Conservation (phyloP, 2,113 vertebrate species). For the Hyla sarda region DNA sequence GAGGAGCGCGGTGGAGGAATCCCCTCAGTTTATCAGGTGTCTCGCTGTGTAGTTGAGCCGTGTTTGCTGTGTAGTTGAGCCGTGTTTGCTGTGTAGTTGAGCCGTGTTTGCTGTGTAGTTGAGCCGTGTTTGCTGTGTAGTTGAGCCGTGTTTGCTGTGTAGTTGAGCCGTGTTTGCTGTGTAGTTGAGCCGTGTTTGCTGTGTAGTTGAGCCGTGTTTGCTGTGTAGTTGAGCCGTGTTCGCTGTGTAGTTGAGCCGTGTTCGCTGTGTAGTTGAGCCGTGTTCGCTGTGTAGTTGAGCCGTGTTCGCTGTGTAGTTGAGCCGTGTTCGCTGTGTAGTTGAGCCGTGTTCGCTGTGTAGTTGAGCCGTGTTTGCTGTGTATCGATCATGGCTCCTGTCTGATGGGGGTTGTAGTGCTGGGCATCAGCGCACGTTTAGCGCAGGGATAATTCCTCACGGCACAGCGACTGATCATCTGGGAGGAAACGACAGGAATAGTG, state of each 20-base stretch:
- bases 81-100: slow-evolving; percentile 38
- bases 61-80: slow-evolving; percentile 35
- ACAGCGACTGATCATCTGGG: no score
- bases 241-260: slow-evolving; percentile 27
- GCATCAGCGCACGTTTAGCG: not conserved
- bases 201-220: slow-evolving; percentile 32
- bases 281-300: slow-evolving; percentile 34
- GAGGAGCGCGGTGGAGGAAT: not conserved
- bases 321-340: slow-evolving; percentile 35
- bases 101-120: slow-evolving; percentile 37
- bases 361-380: slow-evolving; percentile 34
- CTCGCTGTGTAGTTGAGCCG: not conserved
- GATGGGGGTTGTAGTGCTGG: slow-evolving; percentile 24
- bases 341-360: slow-evolving; percentile 29
- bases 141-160: slow-evolving; percentile 34
- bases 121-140: slow-evolving; percentile 32
- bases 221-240: slow-evolving; percentile 35
- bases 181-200: slow-evolving; percentile 36
- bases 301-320: slow-evolving; percentile 36
- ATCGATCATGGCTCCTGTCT: slow-evolving; percentile 36
- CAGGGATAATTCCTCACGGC: no score
- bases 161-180: slow-evolving; percentile 28
- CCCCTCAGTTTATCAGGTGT: slow-evolving; percentile 16
- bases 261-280: slow-evolving; percentile 30
- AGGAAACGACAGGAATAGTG: no score